Evolutionary conservation across 2,888 invertebrate species (phyloP), one percentile per base, ranked within the genome.

Genomic region (Eurois occulta): DNA sequence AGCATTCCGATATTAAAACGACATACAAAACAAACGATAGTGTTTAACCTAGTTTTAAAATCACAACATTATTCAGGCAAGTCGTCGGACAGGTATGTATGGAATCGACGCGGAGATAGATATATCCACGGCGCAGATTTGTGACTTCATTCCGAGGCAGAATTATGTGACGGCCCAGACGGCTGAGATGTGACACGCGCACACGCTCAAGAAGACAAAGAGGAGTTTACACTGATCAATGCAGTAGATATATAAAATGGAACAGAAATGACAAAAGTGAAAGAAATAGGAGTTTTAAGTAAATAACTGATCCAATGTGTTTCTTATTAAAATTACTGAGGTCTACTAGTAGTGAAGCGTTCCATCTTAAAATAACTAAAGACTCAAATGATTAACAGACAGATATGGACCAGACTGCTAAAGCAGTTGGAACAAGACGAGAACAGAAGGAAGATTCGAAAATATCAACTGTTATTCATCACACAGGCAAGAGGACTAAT

Each of bases 141-240:
- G 95, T 94, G 92, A 91, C 95, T 95, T 94, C 94, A 95, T 95
- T 94, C 93, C 78, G 89, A 88, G 89, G 88, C 90, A 91, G 93
- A 96, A 91, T 95, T 95, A 95, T 95, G 94, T 91, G 91, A 90
- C 92, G 90, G 90, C 87, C 81, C 77, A 83, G 87, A 87, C 81
- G 84, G 88, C 89, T 94, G 93, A 95, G 93, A 94, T 94, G 95
- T 94, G 95, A 95, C 91, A 91, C 89, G 90, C 88, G 92, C 93
- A 94, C 94, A 92, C 79, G 87, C 84, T 88, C 84, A 84, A 32
- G 64, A 32, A 32, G n/a, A 55, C 90, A 78, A 89, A 58, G 90
- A 88, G 68, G 88, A 79, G 48, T 91, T 46, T 68, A 90, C 87
- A 92, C 85, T 88, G 55, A 35, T 21, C 35, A 1, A 8, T 13